Evolutionary conservation across 2,888 invertebrate species (phyloP).

Genomic region (Cotesia congregata): DNA sequence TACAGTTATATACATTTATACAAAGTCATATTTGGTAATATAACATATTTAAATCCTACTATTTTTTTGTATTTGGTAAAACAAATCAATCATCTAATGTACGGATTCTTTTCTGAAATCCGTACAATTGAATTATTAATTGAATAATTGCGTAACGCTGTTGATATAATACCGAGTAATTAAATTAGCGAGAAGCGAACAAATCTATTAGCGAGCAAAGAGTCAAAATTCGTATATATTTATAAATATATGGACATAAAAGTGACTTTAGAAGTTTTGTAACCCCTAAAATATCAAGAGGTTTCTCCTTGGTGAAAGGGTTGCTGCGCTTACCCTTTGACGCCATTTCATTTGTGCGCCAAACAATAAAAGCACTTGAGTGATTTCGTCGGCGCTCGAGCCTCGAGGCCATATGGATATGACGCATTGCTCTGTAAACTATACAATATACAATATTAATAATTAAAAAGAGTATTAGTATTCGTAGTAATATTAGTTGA

Average conservation of each 20-base stretch:
- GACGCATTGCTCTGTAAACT: constrained; percentile 23
- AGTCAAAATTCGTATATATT: background rate
- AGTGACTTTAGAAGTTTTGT: constrained; percentile 10
- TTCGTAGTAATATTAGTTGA: background rate
- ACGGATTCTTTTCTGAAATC: too few species aligned
- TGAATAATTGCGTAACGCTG: too few species aligned
- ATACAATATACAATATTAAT: background rate
- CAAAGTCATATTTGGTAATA: too few species aligned
- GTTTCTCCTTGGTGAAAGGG: constrained; percentile 36
- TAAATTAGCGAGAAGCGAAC: background rate
- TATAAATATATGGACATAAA: constrained; percentile 8
- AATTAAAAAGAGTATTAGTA: background rate
- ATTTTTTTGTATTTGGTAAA: too few species aligned
- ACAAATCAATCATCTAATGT: too few species aligned
- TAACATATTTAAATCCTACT: too few species aligned
- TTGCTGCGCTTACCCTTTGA: constrained; percentile 40
- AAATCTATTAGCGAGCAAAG: background rate
- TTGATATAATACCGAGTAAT: background rate
- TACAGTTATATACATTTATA: too few species aligned
- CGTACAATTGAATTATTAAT: too few species aligned
- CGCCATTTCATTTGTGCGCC: constrained; percentile 38
- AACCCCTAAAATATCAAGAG: constrained; percentile 35
- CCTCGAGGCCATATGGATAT: constrained; percentile 13
- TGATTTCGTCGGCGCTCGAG: constrained; percentile 28
- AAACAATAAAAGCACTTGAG: constrained; percentile 38